Conservation (phyloP, 2,888 invertebrate species). For the Eupelmus urozonus region DNA sequence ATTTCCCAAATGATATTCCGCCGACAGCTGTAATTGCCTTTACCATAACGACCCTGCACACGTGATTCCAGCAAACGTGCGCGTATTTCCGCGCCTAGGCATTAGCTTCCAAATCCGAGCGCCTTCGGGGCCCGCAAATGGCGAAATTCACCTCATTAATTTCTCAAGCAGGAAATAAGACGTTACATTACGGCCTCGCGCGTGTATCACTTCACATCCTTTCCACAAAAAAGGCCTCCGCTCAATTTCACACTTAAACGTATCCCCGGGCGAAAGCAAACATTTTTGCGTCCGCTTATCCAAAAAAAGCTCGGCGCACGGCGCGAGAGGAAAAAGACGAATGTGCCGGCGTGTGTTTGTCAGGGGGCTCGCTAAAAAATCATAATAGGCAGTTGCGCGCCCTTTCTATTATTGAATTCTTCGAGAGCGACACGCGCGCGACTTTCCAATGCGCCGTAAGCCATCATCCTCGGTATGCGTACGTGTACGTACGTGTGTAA, state of each 20-base stretch:
- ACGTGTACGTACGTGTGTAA: background rate
- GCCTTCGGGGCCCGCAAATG: background rate
- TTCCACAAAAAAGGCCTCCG: background rate
- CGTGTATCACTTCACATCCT: background rate
- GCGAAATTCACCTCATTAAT: background rate
- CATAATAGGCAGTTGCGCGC: conserved; percentile 18
- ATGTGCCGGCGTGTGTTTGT: conserved; percentile 27
- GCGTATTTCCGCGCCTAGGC: no score
- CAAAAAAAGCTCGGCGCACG: background rate
- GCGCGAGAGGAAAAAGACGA: background rate
- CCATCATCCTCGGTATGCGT: background rate
- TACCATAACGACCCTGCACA: no score
- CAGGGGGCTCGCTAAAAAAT: conserved; percentile 17
- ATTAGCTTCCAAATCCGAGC: no score
- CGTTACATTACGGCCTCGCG: conserved; percentile 8
- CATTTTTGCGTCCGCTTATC: background rate
- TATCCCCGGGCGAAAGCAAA: background rate
- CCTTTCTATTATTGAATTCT: conserved; percentile 49
- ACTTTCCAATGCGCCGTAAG: conserved; percentile 52
- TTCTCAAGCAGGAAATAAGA: conserved; percentile 20
- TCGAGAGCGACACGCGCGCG: background rate
- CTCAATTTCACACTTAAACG: conserved; percentile 14
- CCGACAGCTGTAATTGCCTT: no score
- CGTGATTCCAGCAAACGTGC: no score
- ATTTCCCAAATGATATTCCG: no score